Percentiles rank a stretch among this genome's conserved stretches.
Conservation (phyloP, 2,888 invertebrate species). For the Theretra japonica region DNA sequence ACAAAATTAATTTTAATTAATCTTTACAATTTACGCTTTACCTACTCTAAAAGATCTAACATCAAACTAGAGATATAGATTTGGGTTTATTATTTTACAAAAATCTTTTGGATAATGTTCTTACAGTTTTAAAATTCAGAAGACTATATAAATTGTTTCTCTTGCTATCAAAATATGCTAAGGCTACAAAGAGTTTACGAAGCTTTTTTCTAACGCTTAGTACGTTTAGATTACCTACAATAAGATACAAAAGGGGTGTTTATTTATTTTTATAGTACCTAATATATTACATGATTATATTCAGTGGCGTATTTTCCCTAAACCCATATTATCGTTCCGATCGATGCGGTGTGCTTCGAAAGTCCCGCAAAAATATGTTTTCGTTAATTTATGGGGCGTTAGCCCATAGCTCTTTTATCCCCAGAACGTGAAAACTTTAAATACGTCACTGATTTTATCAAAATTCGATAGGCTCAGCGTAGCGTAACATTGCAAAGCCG, state of each 20-base stretch:
- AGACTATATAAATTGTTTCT: background rate
- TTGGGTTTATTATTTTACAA: background rate
- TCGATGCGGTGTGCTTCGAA: too few relatives aligned
- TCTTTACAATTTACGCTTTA: background rate
- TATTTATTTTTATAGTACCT: background rate
- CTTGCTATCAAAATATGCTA: background rate
- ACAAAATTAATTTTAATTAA: slow-evolving; percentile 10
- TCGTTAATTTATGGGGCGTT: too few relatives aligned
- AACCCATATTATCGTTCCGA: too few relatives aligned
- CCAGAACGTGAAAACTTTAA: too few relatives aligned
- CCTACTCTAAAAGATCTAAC: background rate
- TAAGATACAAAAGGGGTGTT: background rate
- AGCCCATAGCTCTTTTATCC: too few relatives aligned
- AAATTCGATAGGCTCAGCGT: background rate
- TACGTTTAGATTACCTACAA: background rate
- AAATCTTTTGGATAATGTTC: background rate
- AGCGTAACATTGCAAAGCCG: background rate
- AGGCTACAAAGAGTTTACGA: background rate
- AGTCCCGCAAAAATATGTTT: too few relatives aligned
- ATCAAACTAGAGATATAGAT: background rate
- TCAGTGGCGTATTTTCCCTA: too few relatives aligned
- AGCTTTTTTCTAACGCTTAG: background rate
- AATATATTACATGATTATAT: background rate
- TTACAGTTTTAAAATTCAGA: background rate
- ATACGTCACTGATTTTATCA: background rate